Conservation (phyloP, 2,888 invertebrate genomes). For the Drosophila mimetica region DNA sequence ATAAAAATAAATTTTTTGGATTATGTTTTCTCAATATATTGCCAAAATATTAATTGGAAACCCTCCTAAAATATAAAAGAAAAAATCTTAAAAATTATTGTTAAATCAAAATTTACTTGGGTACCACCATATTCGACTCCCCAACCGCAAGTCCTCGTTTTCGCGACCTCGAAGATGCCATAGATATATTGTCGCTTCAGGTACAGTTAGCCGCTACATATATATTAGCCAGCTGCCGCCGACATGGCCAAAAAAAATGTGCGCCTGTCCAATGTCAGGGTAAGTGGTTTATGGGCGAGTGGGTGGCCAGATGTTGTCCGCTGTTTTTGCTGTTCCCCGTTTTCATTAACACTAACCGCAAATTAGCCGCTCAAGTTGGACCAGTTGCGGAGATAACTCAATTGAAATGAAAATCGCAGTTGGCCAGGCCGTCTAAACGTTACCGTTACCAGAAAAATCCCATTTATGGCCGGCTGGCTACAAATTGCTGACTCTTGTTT, state of each 20-base stretch:
- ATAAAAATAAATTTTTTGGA: no score
- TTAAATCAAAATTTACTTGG: background rate
- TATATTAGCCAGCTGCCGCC: slow-evolving; percentile 67
- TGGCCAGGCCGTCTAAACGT: slow-evolving; percentile 28
- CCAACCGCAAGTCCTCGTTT: background rate
- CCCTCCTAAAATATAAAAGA: no score
- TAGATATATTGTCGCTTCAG: slow-evolving; percentile 79
- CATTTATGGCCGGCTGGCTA: slow-evolving; percentile 59
- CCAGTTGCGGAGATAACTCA: slow-evolving; percentile 68
- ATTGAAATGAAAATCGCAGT: slow-evolving; percentile 76
- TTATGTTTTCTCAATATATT: no score
- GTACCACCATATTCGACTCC: slow-evolving; percentile 14
- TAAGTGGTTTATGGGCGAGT: slow-evolving; percentile 67
- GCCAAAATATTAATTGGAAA: no score
- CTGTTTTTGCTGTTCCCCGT: slow-evolving; percentile 11
- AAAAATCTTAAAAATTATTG: no score
- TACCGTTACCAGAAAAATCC: slow-evolving; percentile 48
- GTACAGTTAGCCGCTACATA: slow-evolving; percentile 78
- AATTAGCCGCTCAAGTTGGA: slow-evolving; percentile 57
- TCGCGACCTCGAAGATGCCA: slow-evolving; percentile 54
- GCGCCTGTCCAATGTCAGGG: slow-evolving; percentile 14
- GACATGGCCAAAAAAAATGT: slow-evolving; percentile 62
- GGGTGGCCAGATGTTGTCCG: slow-evolving; percentile 63
- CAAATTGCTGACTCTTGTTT: slow-evolving; percentile 60
- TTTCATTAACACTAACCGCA: slow-evolving; percentile 71